Percentiles rank a stretch among this genome's conserved stretches.
Conservation (phyloP, 2,888 invertebrate genomes). For the Lasioglossum leucozonium region DNA sequence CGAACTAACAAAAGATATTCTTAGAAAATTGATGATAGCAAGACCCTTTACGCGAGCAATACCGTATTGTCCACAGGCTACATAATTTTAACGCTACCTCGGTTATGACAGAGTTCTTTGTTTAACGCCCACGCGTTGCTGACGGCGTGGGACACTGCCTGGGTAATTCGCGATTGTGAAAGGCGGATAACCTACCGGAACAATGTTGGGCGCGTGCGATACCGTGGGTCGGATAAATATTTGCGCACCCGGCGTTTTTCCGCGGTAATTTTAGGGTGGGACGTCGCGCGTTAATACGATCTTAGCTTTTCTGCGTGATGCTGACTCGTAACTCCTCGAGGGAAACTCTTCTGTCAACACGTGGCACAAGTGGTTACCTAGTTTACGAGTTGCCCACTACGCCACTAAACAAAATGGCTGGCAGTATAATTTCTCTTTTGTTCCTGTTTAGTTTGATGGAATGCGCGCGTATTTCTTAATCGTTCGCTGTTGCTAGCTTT, state of each 20-base stretch:
- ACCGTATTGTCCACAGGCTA: background rate
- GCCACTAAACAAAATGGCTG: background rate
- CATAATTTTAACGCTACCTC: background rate
- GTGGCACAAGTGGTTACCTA: conserved; percentile 9
- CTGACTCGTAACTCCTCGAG: background rate
- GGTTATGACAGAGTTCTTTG: background rate
- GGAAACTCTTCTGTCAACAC: conserved; percentile 1
- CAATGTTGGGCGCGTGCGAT: background rate
- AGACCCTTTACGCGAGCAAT: background rate
- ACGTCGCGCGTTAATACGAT: background rate
- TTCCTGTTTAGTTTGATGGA: background rate
- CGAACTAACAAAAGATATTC: no score
- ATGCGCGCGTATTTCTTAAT: background rate
- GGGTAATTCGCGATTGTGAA: conserved; percentile 8
- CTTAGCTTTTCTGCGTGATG: background rate
- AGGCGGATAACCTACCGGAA: background rate
- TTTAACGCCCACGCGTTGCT: background rate
- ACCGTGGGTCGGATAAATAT: background rate
- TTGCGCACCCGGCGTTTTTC: background rate
- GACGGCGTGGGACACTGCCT: background rate
- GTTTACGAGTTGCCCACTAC: conserved; percentile 1
- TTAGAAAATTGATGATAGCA: no score
- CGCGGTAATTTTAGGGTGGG: background rate
- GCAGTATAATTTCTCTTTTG: background rate
- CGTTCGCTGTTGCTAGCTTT: background rate